Evolutionary conservation across 2,113 vertebrate genomes (phyloP), one percentile per base, ranked within the genome.

Genomic region (Galeopterus variegatus): DNA sequence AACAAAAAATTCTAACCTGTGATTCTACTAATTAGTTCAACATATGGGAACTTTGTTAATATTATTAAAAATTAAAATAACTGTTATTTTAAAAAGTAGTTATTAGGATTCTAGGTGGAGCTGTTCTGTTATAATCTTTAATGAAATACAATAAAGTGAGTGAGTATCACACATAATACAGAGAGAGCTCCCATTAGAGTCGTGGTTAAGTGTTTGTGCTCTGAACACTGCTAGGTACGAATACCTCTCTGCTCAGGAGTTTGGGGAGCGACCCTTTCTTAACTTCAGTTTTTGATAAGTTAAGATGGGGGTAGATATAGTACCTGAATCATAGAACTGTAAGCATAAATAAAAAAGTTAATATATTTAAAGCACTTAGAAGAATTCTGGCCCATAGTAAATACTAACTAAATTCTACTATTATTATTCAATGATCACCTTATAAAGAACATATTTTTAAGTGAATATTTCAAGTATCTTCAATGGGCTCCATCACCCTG

Each of bases 21-120:
- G 79, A 90, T 33, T 90, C 13, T 89, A n/a, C 65, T 84, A 77
- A 65, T 89, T 28, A 45, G 36, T 36, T 60, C 33, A 90, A 69
- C 13, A 18, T 69, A 60, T 60, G 52, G 36, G 33, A 18, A 75
- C 4, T 28, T 23, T 56, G 17, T 83, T 67, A 83, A 76, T 83
- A 24, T 45, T 67, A 83, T 67, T 77, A 77, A 90, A 91, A 76
- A 41, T 89, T 93, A 56, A 56, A 85, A 67, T 14, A 89, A 36
- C n/a, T 84, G 50, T 76, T 84, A 76, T 76, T 94, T 36, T 50
- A 50, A 76, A 88, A 94, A 50, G 41, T 36, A 73, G 41, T 31
- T 48, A 52, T 36, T 64, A 64, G 18, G 60, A 52, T 62, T 81
- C 54, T 9, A 52, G 11, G 62, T 65, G 36, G 56, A 31, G 13